A percentile compares a stretch with the other conserved stretches of the same genome.
Evolutionary conservation across 2,797 vertebrate genomes (phyloP).

Genomic region (Pipistrellus pygmaeus): DNA sequence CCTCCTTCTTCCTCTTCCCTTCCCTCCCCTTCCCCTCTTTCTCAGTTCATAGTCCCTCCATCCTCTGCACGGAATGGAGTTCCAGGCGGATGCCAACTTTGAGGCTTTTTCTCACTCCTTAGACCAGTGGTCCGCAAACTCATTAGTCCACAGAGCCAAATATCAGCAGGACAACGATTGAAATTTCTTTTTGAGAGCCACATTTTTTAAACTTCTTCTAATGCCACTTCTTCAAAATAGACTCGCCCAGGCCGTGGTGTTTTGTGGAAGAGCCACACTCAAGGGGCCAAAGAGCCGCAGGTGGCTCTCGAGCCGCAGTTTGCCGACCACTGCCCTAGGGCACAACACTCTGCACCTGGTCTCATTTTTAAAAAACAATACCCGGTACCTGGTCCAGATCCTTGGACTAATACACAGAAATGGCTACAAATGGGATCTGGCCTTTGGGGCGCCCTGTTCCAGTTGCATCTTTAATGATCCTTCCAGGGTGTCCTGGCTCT

Average conservation of each 20-base stretch:
- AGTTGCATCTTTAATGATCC: background rate
- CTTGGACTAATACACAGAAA: slow-evolving; percentile 22
- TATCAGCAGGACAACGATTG: no score
- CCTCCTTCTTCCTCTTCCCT: background rate
- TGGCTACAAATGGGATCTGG: background rate
- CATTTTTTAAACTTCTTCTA: no score
- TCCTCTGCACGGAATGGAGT: background rate
- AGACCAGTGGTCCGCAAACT: no score
- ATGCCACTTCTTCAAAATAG: no score
- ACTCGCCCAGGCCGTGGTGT: no score
- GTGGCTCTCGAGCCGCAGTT: no score
- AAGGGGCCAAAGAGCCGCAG: no score
- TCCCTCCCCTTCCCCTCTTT: no score
- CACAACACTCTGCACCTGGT: background rate
- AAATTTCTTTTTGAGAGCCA: no score
- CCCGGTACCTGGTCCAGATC: background rate
- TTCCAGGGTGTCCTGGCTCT: background rate
- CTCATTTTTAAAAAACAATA: background rate
- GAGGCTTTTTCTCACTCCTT: slow-evolving; percentile 10
- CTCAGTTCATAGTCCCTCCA: background rate
- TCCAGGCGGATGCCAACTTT: background rate
- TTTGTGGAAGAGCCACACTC: no score
- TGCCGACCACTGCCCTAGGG: background rate
- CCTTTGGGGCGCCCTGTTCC: background rate
- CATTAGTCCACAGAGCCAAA: no score